A percentile compares a stretch with the other conserved stretches of the same genome.
Conservation (phyloP, 2,113 vertebrate genomes). For the Charina bottae region DNA sequence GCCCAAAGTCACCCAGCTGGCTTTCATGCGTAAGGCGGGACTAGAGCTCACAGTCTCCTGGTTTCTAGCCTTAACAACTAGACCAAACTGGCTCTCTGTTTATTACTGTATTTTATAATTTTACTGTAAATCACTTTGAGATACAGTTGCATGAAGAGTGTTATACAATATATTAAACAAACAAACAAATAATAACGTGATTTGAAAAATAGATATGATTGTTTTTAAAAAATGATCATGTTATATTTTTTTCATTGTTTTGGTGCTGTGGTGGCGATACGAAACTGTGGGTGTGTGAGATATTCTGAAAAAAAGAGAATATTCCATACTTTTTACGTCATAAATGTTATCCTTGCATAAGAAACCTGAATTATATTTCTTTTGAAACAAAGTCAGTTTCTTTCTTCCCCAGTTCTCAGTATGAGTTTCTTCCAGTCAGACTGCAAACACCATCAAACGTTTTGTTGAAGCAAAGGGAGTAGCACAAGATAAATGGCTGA, state of each 20-base stretch:
- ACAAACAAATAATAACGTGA: too few species aligned
- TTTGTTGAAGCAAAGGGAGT: conserved; percentile 63
- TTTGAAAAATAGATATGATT: conserved; percentile 38
- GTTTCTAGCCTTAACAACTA: too few species aligned
- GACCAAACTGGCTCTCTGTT: too few species aligned
- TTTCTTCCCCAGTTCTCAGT: neutral
- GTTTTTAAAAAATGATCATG: conserved; percentile 16
- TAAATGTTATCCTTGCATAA: conserved; percentile 48
- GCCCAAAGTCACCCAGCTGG: too few species aligned
- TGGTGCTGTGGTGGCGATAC: conserved; percentile 48
- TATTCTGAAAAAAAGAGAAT: conserved; percentile 51
- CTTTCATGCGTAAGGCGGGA: too few species aligned
- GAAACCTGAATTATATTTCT: conserved; percentile 62
- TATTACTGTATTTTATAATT: too few species aligned
- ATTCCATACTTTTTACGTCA: conserved; percentile 23
- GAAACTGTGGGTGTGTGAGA: conserved; percentile 38
- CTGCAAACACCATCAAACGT: conserved; percentile 62
- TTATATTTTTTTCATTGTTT: conserved; percentile 48
- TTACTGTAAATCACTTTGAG: too few species aligned
- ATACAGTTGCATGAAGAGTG: too few species aligned
- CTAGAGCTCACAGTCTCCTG: too few species aligned
- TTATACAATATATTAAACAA: too few species aligned
- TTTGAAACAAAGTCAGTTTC: conserved; percentile 32
- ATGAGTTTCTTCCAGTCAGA: conserved; percentile 50
- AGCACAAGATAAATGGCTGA: conserved; percentile 58